Conservation (phyloP, 1,140 invertebrate species). For the Sweltsa coloradensis region DNA sequence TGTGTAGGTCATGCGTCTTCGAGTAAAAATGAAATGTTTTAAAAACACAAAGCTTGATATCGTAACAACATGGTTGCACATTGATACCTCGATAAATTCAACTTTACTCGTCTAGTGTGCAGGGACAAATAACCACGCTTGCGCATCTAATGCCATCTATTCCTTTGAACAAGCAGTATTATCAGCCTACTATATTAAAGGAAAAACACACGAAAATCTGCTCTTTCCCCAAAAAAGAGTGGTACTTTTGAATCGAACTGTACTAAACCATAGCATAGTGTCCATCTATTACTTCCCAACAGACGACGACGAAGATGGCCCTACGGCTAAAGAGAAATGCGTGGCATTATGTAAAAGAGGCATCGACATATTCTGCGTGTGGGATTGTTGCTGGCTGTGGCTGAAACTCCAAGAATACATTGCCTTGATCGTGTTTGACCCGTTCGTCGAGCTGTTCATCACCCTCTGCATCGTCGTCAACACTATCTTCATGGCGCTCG, state of each 20-base stretch:
- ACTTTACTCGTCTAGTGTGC: no score
- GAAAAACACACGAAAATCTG: background rate
- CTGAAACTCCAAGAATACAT: constrained; percentile 81
- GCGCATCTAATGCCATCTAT: no score
- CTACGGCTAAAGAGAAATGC: constrained; percentile 75
- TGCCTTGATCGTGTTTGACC: constrained; percentile 89
- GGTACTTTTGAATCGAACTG: constrained; percentile 40
- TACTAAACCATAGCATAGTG: constrained; percentile 65
- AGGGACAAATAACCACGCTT: no score
- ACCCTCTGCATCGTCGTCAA: constrained; percentile 97
- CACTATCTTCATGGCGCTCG: constrained; percentile 95
- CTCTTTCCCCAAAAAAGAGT: constrained; percentile 39
- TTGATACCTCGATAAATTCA: no score
- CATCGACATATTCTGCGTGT: constrained; percentile 90
- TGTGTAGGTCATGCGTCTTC: no score
- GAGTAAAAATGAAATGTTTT: no score
- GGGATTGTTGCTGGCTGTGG: constrained; percentile 92
- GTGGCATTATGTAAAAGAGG: constrained; percentile 59
- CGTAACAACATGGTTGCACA: no score
- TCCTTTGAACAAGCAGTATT: constrained; percentile 2
- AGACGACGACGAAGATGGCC: constrained; percentile 82
- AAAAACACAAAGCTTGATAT: no score
- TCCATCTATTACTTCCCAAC: constrained; percentile 88
- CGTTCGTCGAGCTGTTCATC: constrained; percentile 96
- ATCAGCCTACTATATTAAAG: constrained; percentile 9